Conservation (phyloP, 2,797 vertebrate species). For the Schizothorax lantsangensis region DNA sequence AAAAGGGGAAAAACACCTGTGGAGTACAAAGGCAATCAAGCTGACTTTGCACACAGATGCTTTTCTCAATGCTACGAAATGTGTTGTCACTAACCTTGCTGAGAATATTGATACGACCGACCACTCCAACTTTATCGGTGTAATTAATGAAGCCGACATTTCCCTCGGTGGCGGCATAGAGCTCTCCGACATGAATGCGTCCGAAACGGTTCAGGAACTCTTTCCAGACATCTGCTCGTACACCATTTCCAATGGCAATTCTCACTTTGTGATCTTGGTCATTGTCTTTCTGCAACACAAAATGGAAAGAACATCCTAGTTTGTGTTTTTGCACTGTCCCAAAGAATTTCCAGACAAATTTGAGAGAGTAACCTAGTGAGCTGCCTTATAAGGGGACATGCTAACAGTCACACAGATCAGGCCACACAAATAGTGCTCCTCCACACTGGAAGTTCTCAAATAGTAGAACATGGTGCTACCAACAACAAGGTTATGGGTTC, state of each 20-base stretch:
- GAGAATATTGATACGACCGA: constrained; percentile 81
- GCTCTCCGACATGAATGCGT: constrained; percentile 81
- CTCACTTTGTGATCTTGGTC: constrained; percentile 85
- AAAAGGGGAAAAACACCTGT: constrained; percentile 80
- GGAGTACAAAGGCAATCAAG: not conserved
- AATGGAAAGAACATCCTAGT: not conserved
- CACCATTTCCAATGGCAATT: constrained; percentile 87
- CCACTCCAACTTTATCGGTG: constrained; percentile 83
- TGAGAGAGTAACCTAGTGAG: not conserved
- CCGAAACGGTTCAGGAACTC: constrained; percentile 88
- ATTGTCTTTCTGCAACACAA: constrained; percentile 77
- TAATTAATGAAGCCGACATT: constrained; percentile 90
- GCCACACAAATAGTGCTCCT: not conserved
- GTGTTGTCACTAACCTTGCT: constrained; percentile 73
- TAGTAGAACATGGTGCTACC: not conserved
- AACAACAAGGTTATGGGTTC: not conserved
- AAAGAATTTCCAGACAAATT: not conserved
- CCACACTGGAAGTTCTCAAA: not conserved
- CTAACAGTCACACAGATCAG: not conserved
- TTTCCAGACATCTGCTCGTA: constrained; percentile 84
- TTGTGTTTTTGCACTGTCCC: not conserved
- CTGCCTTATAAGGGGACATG: not conserved
- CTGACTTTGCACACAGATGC: not conserved
- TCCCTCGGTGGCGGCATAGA: constrained; percentile 90
- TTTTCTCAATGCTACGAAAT: not conserved